Percentiles rank a stretch among this genome's conserved stretches.
Conservation (phyloP, 2,797 vertebrate species). For the Otolemur crassicaudatus region DNA sequence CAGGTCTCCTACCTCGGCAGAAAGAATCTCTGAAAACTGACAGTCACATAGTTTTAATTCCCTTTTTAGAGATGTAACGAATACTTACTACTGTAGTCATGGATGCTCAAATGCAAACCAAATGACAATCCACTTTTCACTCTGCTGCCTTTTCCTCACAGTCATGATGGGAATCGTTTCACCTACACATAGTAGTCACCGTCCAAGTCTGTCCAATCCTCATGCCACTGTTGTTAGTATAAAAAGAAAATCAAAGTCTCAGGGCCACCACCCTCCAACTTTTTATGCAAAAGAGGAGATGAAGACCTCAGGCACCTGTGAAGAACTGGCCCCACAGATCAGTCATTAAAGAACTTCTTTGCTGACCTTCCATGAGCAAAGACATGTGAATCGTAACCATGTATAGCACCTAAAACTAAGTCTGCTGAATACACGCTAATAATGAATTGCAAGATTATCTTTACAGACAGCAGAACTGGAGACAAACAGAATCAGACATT, state of each 20-base stretch:
- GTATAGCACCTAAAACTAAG: not conserved
- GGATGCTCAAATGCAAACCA: not conserved
- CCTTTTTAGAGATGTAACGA: not conserved
- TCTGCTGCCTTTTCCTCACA: not conserved
- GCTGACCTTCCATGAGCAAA: not conserved
- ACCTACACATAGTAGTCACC: no score
- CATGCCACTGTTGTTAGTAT: not conserved
- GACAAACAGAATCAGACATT: not conserved
- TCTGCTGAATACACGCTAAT: not conserved
- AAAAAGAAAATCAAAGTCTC: no score
- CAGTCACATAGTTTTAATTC: not conserved
- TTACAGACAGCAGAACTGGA: not conserved
- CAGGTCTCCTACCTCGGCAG: no score
- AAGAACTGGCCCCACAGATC: no score
- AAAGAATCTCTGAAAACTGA: no score
- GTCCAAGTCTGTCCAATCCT: not conserved
- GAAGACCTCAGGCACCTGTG: no score
- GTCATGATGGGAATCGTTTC: not conserved
- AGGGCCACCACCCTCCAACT: no score
- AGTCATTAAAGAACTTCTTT: not conserved
- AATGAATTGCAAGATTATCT: not conserved
- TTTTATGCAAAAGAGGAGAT: no score
- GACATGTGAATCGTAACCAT: not conserved
- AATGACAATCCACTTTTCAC: not conserved
- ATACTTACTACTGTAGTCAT: not conserved